Conservation (phyloP, 35 echinoderm and acorn worm genomes). For the Amphiura filiformis region DNA sequence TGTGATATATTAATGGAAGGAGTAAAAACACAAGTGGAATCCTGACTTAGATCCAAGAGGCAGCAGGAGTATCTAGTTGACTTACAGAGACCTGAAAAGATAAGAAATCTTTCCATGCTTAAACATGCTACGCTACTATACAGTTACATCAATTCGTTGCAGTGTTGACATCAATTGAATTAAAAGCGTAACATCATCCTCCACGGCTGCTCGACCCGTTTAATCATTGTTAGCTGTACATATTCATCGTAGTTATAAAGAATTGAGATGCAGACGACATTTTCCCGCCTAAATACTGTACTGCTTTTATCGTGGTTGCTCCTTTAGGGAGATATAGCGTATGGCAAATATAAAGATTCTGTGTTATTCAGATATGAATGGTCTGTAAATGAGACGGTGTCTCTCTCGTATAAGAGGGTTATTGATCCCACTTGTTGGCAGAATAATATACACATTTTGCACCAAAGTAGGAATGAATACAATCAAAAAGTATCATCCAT, state of each 20-base stretch:
- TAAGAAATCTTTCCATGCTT: slow-evolving; percentile 12
- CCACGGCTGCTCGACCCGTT: slow-evolving; percentile 7
- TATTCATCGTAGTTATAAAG: not conserved
- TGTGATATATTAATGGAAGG: slow-evolving; percentile 11
- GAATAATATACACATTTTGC: too few relatives aligned
- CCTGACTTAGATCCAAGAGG: not conserved
- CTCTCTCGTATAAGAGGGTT: too few relatives aligned
- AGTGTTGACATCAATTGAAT: slow-evolving; percentile 7
- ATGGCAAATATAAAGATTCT: not conserved
- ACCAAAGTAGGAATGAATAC: too few relatives aligned
- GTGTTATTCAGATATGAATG: too few relatives aligned
- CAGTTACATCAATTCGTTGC: not conserved
- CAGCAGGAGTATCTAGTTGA: not conserved
- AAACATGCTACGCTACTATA: not conserved
- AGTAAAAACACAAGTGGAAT: not conserved
- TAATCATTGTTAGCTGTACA: slow-evolving; percentile 11
- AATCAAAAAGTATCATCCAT: too few relatives aligned
- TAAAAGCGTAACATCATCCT: slow-evolving; percentile 6
- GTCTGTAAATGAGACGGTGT: too few relatives aligned
- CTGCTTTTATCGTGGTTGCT: not conserved
- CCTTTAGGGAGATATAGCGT: not conserved
- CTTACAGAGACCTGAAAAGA: slow-evolving; percentile 8
- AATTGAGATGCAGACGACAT: not conserved
- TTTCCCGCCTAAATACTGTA: not conserved
- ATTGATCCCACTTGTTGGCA: too few relatives aligned